A percentile compares a stretch with the other conserved stretches of the same genome.
These are phyloP conservation scores for Phylloscopus trochiloides DNA, from an alignment of 2,113 vertebrate genomes.

Conservation along the genomic window DNA sequence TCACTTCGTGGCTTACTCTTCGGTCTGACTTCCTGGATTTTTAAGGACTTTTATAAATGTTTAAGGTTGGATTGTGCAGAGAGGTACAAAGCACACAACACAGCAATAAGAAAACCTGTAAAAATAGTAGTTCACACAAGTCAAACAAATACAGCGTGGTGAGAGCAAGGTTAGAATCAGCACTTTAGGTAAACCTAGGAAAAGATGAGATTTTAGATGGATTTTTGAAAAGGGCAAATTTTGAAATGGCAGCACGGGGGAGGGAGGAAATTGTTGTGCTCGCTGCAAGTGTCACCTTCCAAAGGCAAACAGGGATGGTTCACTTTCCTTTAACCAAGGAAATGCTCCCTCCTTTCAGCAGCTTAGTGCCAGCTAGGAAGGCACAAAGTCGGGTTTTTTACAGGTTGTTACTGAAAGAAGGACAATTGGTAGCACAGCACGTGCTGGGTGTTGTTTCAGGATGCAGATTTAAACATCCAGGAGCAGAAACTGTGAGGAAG, in stretches of 20 bases:
- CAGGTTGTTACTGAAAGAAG: neutral
- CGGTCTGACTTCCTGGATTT: neutral
- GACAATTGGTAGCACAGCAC: accelerated
- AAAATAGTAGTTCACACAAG: neutral
- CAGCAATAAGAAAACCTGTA: neutral
- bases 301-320: neutral
- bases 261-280: neutral
- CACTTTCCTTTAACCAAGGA: neutral
- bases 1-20: neutral
- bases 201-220: neutral
- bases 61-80: neutral
- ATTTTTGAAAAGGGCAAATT: conserved; percentile 36
- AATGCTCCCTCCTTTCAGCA: neutral
- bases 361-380: neutral
- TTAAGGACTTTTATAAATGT: neutral
- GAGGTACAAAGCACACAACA: neutral
- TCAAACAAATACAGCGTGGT: neutral
- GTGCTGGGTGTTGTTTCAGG: accelerated
- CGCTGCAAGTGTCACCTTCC: neutral
- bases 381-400: neutral
- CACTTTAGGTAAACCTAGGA: neutral
- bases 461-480: neutral
- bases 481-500: neutral
- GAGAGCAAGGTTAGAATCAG: neutral
- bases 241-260: neutral